phyloP scores from a whole-genome alignment of 1,140 invertebrate species.

The Hetaerina americana region DNA sequence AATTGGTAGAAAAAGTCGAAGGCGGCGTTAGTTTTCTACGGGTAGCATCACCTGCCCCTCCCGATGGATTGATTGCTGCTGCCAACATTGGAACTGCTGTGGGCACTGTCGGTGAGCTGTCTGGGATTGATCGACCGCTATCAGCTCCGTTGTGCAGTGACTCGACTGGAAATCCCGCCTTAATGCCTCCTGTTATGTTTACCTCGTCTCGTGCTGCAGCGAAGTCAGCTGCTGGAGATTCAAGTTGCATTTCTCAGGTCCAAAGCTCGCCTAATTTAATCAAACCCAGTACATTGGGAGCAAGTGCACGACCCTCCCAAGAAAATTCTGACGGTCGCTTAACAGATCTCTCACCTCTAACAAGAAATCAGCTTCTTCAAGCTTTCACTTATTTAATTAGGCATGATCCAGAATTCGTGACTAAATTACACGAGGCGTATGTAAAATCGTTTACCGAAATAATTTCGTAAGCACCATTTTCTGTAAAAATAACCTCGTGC shows the following conservation, averaged over 20 bases:
- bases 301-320: neutral
- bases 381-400: conserved; percentile 75
- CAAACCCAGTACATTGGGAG: neutral
- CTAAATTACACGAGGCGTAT: conserved; percentile 79
- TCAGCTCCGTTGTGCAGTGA: conserved; percentile 34
- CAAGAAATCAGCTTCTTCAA: conserved; percentile 74
- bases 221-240: neutral
- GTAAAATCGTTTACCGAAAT: conserved; percentile 69
- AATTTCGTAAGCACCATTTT: too few relatives aligned
- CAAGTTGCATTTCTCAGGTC: neutral
- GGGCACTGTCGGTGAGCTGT: neutral
- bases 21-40: conserved; percentile 37
- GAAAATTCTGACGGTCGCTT: neutral
- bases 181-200: conserved; percentile 77
- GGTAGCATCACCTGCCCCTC: conserved; percentile 32
- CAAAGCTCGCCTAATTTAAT: neutral
- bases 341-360: conserved; percentile 41
- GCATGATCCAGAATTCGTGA: conserved; percentile 73
- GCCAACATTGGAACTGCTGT: too few relatives aligned
- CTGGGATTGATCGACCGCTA: conserved; percentile 24
- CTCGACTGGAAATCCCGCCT: conserved; percentile 46
- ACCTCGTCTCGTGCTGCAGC: neutral
- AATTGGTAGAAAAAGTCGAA: conserved; percentile 23
- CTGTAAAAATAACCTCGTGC: too few relatives aligned
- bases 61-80: conserved; percentile 17